Percentiles rank a stretch among this genome's conserved stretches.
phyloP scores from a whole-genome alignment of 2,888 invertebrate species.

The Neoscelio sp. region DNA sequence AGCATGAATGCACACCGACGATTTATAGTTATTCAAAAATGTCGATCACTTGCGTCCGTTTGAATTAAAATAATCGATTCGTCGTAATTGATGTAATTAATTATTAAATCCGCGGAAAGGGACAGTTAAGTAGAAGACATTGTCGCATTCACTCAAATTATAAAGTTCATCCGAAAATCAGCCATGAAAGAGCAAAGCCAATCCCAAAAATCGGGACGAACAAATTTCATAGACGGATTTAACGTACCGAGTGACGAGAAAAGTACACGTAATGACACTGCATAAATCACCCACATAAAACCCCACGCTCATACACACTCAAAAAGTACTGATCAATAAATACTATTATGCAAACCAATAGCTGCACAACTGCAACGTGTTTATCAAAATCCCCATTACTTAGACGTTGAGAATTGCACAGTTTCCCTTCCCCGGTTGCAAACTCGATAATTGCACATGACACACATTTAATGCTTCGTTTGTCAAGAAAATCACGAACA shows the following conservation, averaged over 20 bases:
- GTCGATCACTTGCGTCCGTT: constrained; percentile 24
- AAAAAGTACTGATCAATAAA: constrained; percentile 30
- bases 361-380: constrained; percentile 33
- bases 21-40: constrained; percentile 16
- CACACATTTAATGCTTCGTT: constrained; percentile 38
- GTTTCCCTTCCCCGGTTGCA: constrained; percentile 26
- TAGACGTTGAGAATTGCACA: constrained; percentile 41
- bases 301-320: constrained; percentile 6
- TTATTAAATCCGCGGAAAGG: constrained; percentile 5
- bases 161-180: neutral
- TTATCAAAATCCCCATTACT: constrained; percentile 23
- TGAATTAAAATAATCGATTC: neutral
- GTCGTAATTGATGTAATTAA: neutral
- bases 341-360: constrained; percentile 36
- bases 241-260: constrained; percentile 1
- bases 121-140: constrained; percentile 17
- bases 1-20: constrained; percentile 1
- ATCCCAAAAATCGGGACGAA: neutral
- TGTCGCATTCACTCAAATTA: constrained; percentile 18
- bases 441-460: constrained; percentile 46
- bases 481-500: constrained; percentile 37
- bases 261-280: neutral
- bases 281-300: neutral
- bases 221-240: too few species aligned
- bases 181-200: neutral